These are phyloP conservation scores for Andrena cerasifolii DNA, from an alignment of 1,140 invertebrate species.

Conservation along the genomic window DNA sequence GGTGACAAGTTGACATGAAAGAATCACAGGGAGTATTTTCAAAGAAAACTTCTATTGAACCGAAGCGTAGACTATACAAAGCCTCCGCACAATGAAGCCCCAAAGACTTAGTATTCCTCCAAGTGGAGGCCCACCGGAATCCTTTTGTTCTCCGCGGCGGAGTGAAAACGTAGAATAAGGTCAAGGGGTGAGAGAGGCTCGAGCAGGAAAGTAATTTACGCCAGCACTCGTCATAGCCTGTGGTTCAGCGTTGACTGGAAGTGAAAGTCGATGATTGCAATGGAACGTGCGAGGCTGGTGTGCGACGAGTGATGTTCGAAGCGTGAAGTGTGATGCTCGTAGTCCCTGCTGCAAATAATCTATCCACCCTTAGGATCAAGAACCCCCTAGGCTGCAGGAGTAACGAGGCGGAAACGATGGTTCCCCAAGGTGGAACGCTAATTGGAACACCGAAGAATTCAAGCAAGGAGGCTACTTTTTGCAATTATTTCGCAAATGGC, in stretches of 20 bases:
- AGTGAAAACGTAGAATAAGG: slow-evolving; percentile 36
- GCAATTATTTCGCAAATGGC: too few species aligned
- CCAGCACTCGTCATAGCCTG: background rate
- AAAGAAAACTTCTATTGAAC: background rate
- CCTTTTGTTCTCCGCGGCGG: background rate
- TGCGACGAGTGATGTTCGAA: too few species aligned
- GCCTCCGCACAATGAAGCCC: background rate
- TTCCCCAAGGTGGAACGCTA: too few species aligned
- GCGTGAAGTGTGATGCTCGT: too few species aligned
- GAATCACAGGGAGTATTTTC: background rate
- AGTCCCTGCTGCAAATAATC: too few species aligned
- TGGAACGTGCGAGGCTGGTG: background rate
- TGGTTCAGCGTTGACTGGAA: background rate
- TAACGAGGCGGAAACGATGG: too few species aligned
- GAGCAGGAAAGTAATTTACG: slow-evolving; percentile 30
- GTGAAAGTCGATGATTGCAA: slow-evolving; percentile 35
- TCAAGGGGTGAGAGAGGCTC: slow-evolving; percentile 14
- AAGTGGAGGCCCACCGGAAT: background rate
- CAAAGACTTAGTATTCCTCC: background rate
- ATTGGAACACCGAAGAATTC: too few species aligned
- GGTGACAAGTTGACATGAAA: too few species aligned
- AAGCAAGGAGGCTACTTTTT: too few species aligned
- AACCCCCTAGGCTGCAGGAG: too few species aligned
- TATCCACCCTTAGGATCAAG: too few species aligned
- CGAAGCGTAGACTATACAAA: background rate